Evolutionary conservation across 2,888 invertebrate genomes (phyloP), one percentile per base, ranked within the genome.

Genomic region (Chaetogeoica ovagalla): DNA sequence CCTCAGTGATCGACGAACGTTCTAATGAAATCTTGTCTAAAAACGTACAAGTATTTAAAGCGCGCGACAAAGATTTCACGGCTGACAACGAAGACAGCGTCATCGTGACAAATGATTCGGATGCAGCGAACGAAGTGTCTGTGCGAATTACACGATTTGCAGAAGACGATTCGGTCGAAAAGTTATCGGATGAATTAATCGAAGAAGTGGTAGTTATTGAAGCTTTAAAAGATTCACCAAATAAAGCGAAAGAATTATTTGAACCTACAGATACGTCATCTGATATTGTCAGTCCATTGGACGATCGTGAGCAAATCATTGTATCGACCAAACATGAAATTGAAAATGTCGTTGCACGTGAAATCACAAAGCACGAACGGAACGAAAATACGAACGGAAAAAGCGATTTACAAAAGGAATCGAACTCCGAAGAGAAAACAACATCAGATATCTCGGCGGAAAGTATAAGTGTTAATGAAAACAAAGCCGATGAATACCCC

Each of bases 231-330:
- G 76, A 82, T n/a, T 23, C 83, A 19, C 21, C 21, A 57, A 82
- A 84, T 68, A 69, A 81, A 55, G 59, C 84, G 71, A 68, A 75
- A 19, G 66, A 74, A 48, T 60, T 72, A 21, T 60, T 19, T 55
- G 21, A 39, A 74, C 17, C 52, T 11, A 21, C 9, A 74, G n/a
- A 19, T 0, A 9, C 30, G n/a, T 39, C 17, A 11, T 19, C 37
- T 11, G 55, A 57, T 55, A 37, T 57, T 4, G 30, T 37, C 0
- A 4, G 37, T 30, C 19, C 19, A 9, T 69, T 19, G 43, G 43
- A 9, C 43, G 43, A 43, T 43, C 9, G 8, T 6, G 43, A 7
- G 43, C 43, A 43, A 43, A 30, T 30, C 4, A 30, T 30, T 30
- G 30, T 30, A 30, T 30, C 4, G 30, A 30, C 30, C 30, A 30